Evolutionary conservation across 2,113 vertebrate genomes (phyloP).

Genomic region (Pimephales promelas): DNA sequence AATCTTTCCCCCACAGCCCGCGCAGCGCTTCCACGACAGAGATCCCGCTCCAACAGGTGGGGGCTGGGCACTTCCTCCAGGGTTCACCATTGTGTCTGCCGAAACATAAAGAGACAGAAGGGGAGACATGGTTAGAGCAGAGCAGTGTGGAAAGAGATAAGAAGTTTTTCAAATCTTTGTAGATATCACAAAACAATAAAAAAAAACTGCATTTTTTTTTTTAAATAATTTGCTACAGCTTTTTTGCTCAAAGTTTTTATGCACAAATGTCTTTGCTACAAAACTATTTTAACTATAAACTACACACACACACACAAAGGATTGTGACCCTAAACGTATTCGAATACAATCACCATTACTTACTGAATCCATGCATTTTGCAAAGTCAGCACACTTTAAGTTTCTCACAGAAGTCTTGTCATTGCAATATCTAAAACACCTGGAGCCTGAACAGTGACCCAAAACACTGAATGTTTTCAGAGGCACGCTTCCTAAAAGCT

Average conservation of each 20-base stretch:
- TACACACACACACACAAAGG: background rate
- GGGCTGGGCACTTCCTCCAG: slow-evolving; percentile 92
- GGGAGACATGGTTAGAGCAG: slow-evolving; percentile 11
- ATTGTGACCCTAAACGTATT: background rate
- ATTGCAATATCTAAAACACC: slow-evolving; percentile 14
- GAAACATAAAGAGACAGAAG: slow-evolving; percentile 40
- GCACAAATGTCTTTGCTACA: background rate
- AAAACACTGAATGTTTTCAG: slow-evolving; percentile 9
- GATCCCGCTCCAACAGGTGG: slow-evolving; percentile 89
- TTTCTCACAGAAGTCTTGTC: background rate
- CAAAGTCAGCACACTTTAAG: background rate
- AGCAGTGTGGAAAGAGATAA: background rate
- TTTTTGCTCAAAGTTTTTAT: background rate
- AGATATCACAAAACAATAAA: background rate
- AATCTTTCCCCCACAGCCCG: slow-evolving; percentile 96
- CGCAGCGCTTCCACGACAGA: slow-evolving; percentile 96
- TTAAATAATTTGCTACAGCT: too few relatives aligned
- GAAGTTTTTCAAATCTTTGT: background rate
- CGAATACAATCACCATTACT: background rate
- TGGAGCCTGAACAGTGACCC: slow-evolving; percentile 22
- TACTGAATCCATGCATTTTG: background rate
- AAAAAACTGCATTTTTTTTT: too few relatives aligned
- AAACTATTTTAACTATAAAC: background rate
- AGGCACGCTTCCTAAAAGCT: slow-evolving; percentile 34
- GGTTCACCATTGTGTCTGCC: slow-evolving; percentile 90